A percentile compares a stretch with the other conserved stretches of the same genome.
Conservation (phyloP, 2,797 vertebrate genomes). For the Megaceryle alcyon region DNA sequence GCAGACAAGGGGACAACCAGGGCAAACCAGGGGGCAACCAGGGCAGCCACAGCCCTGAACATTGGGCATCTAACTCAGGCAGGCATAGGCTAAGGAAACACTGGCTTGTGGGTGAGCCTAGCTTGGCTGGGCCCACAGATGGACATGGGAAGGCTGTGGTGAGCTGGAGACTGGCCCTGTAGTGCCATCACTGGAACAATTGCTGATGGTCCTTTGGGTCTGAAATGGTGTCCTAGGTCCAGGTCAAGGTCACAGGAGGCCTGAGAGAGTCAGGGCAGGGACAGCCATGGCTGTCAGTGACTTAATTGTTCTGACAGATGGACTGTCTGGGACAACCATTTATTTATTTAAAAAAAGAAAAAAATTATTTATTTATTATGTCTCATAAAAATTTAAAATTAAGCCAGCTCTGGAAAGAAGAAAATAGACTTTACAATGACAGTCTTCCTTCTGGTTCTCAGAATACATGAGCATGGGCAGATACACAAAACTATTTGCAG, state of each 20-base stretch:
- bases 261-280: background rate
- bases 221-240: background rate
- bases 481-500: background rate
- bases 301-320: background rate
- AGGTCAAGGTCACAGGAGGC: background rate
- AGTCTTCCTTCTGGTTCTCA: background rate
- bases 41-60: no score
- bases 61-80: background rate
- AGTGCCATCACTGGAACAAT: background rate
- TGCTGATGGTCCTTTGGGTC: background rate
- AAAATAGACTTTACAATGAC: background rate
- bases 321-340: background rate
- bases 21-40: background rate
- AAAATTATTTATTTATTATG: background rate
- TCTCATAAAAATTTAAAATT: background rate
- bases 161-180: background rate
- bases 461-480: background rate
- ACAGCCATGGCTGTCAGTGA: background rate
- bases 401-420: background rate
- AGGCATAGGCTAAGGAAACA: background rate
- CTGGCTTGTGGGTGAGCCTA: accelerated
- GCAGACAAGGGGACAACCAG: accelerated
- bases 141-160: no score
- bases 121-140: background rate
- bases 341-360: background rate